Conservation (phyloP, 2,888 invertebrate species). For the Dorcus parallelipipedus region DNA sequence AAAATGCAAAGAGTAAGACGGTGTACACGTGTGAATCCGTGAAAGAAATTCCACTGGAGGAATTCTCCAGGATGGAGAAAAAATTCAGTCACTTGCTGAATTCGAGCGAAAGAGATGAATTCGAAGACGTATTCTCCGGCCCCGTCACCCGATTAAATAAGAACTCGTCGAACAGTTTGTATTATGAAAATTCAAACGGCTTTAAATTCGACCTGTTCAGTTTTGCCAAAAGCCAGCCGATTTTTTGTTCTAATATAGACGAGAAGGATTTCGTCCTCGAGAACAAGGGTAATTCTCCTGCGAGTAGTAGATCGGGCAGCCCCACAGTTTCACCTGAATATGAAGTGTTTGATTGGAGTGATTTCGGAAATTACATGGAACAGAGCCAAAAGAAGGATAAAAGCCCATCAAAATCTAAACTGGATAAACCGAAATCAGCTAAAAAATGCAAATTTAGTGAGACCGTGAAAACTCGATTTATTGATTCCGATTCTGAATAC, state of each 20-base stretch:
- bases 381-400: background rate
- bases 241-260: background rate
- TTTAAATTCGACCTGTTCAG: constrained; percentile 23
- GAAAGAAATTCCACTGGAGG: constrained; percentile 7
- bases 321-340: constrained; percentile 24
- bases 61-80: constrained; percentile 15
- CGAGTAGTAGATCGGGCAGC: constrained; percentile 16
- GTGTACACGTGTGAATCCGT: constrained; percentile 16
- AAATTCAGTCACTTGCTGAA: constrained; percentile 6
- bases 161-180: constrained; percentile 5
- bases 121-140: constrained; percentile 23
- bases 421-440: too few species aligned
- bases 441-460: too few species aligned
- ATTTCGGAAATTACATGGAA: constrained; percentile 14
- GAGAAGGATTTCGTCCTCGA: background rate
- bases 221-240: constrained; percentile 1
- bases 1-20: constrained; percentile 5
- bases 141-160: constrained; percentile 18
- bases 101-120: constrained; percentile 11
- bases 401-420: too few species aligned
- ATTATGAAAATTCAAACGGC: constrained; percentile 14
- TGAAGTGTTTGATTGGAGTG: constrained; percentile 22
- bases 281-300: constrained; percentile 20
- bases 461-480: too few species aligned
- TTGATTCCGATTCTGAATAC: too few species aligned